These are phyloP conservation scores for Ascaphus truei DNA, from an alignment of 2,113 vertebrate genomes.

Conservation along the genomic window DNA sequence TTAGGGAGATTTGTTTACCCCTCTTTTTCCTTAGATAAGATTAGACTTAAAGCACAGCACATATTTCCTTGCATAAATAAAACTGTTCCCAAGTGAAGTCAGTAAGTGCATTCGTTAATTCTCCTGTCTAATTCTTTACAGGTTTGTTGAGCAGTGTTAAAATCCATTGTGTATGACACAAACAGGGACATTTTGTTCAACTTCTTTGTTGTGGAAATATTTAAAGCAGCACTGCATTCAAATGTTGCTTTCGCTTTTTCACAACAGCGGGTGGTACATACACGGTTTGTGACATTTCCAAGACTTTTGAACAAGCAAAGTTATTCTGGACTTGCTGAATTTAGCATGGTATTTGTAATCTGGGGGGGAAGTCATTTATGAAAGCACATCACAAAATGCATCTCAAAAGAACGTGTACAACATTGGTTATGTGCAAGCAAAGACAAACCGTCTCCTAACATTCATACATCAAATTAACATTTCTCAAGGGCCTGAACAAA, in stretches of 20 bases:
- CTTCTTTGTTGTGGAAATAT: slow-evolving; percentile 19
- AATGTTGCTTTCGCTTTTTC: neutral
- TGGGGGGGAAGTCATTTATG: no score
- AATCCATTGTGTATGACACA: slow-evolving; percentile 2
- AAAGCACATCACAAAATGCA: no score
- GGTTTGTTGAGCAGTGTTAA: neutral
- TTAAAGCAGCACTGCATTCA: neutral
- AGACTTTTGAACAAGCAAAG: no score
- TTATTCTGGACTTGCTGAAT: no score
- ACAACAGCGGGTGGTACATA: neutral
- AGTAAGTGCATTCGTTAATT: neutral
- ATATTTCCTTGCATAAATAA: neutral
- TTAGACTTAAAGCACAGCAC: neutral
- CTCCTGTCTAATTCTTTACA: neutral
- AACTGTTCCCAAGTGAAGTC: neutral
- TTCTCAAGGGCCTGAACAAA: no score
- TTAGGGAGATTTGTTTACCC: no score
- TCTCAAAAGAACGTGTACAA: no score
- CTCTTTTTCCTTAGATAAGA: neutral
- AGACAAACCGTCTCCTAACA: no score
- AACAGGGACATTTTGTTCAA: slow-evolving; percentile 26
- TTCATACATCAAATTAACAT: no score
- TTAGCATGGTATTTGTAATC: no score
- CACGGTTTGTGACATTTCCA: neutral
- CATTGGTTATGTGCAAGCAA: no score